Evolutionary conservation across 1,140 invertebrate species (phyloP), one percentile per base, ranked within the genome.

Genomic region (Drosophila nigrodunni): DNA sequence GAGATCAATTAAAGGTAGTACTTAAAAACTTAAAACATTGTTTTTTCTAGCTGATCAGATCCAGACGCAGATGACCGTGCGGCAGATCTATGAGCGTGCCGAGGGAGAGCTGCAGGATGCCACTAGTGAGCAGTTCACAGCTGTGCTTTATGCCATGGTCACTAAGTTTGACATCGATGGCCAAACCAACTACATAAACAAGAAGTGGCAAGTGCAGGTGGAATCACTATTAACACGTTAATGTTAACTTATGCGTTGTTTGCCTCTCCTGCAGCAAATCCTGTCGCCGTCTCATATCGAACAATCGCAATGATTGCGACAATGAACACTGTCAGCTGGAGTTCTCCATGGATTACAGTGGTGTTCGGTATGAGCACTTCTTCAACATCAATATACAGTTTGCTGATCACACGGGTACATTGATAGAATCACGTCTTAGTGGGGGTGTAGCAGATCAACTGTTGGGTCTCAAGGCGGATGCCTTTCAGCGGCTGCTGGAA

Each of bases 341-440:
- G 10, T 82, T 91, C 39, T 74, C 75, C 0, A 15, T 91, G 11
- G 54, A 60, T 9, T 87, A 87, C 76, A 93, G 92, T 81, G 93
- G 74, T 7, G 21, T 49, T 77, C 93, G 81, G 6, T 74, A 10
- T 60, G 93, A 46, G 85, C 91, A 85, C 59, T 90, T 90, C 30
- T 94, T 94, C 61, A 94, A 94, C 80, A 92, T 95, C 4, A 89
- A 83, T 58, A 78, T 95, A 2, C 88, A 90, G 3, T 66, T 94
- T 5, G 90, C 92, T 3, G 94, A 95, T 92, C 94, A 94, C 43
- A 94, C 94, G 18, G 94, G 94, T 6, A 93, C 93, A 11, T 69
- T 95, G 11, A 39, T 81, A 0, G 93, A 93, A 58, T 92, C 93
- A 50, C 90, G 93, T 41, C 77, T 95, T 5, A 92, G 80, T 54